A percentile compares a stretch with the other conserved stretches of the same genome.
Evolutionary conservation across 2,888 invertebrate genomes (phyloP).

Genomic region (Slavum lentiscoides): DNA sequence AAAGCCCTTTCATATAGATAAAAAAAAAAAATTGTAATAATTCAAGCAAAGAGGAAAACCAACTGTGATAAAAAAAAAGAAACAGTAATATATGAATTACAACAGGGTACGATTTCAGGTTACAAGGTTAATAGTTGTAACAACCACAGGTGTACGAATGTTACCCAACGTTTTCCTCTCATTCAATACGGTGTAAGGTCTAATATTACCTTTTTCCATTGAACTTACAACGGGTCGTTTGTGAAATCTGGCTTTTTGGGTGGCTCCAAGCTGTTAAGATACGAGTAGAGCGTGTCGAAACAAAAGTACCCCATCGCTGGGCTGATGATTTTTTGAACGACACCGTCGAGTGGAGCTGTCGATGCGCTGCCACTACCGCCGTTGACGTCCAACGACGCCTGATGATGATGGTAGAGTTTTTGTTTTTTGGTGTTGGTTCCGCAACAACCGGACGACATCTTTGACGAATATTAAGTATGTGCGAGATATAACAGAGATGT

Average conservation of each 20-base stretch:
- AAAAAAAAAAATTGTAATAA: not conserved
- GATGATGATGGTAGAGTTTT: slow-evolving; percentile 74
- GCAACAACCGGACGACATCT: slow-evolving; percentile 88
- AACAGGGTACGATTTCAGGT: slow-evolving; percentile 10
- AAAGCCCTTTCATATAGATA: not conserved
- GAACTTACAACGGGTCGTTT: slow-evolving; percentile 91
- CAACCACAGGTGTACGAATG: slow-evolving; percentile 19
- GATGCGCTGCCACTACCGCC: slow-evolving; percentile 47
- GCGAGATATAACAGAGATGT: not conserved
- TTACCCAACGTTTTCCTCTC: slow-evolving; percentile 38
- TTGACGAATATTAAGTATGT: not conserved
- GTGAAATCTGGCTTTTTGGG: slow-evolving; percentile 90
- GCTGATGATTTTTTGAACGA: slow-evolving; percentile 70
- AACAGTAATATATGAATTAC: not conserved
- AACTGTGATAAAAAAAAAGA: not conserved
- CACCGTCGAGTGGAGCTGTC: slow-evolving; percentile 51
- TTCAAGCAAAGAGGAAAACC: slow-evolving; percentile 27
- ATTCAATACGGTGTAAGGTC: not conserved
- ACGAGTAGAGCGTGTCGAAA: slow-evolving; percentile 96
- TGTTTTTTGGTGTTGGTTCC: slow-evolving; percentile 79
- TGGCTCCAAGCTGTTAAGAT: slow-evolving; percentile 89
- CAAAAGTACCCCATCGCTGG: slow-evolving; percentile 99
- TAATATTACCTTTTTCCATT: slow-evolving; percentile 44
- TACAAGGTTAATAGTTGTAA: slow-evolving; percentile 14
- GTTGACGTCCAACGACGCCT: slow-evolving; percentile 32